These are phyloP conservation scores for Dynastes maya DNA, from an alignment of 2,888 invertebrate species.

Conservation along the genomic window DNA sequence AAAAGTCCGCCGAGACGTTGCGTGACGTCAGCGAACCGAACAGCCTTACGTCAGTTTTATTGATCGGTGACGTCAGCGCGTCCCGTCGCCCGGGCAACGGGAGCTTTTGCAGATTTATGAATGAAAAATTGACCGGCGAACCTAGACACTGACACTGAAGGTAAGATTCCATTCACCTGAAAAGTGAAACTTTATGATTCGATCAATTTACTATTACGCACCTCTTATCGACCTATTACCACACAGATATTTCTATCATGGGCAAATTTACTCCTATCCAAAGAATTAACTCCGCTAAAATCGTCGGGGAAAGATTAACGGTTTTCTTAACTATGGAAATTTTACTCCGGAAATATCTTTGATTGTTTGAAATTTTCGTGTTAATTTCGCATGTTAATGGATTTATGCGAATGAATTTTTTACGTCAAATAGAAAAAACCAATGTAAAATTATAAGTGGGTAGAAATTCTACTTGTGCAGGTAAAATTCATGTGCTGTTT, in stretches of 20 bases:
- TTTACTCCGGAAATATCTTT: too few relatives aligned
- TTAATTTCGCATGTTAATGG: too few relatives aligned
- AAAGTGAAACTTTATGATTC: slow-evolving; percentile 57
- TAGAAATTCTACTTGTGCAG: too few relatives aligned
- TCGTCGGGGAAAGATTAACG: too few relatives aligned
- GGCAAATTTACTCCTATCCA: too few relatives aligned
- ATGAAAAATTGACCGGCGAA: slow-evolving; percentile 60
- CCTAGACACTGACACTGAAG: slow-evolving; percentile 60
- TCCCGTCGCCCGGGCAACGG: slow-evolving; percentile 59
- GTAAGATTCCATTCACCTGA: slow-evolving; percentile 52
- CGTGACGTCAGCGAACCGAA: slow-evolving; percentile 61
- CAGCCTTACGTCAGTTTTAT: slow-evolving; percentile 59
- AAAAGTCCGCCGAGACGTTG: slow-evolving; percentile 61
- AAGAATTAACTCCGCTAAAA: too few relatives aligned
- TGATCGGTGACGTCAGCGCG: slow-evolving; percentile 58
- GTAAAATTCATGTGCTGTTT: too few relatives aligned
- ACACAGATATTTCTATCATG: not conserved
- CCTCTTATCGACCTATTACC: not conserved
- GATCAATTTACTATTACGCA: slow-evolving; percentile 5
- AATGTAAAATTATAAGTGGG: too few relatives aligned
- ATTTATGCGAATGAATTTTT: too few relatives aligned
- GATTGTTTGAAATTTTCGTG: too few relatives aligned
- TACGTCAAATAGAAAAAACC: too few relatives aligned
- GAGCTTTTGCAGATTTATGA: slow-evolving; percentile 58
- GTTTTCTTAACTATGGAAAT: too few relatives aligned